Evolutionary conservation across 2,113 vertebrate genomes (phyloP).

Genomic region (Cyprinus carpio): DNA sequence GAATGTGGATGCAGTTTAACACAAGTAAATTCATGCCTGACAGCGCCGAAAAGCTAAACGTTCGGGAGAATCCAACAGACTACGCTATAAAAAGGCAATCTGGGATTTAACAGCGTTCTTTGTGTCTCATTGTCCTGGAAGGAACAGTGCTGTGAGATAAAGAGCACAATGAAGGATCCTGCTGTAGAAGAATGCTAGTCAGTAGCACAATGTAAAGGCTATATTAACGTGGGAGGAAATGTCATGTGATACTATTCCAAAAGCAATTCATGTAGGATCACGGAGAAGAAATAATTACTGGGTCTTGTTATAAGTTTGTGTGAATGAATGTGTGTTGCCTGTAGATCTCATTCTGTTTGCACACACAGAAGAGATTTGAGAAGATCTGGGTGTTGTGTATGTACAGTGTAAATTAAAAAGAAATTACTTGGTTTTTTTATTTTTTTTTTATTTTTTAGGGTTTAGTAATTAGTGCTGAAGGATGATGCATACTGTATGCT

Average conservation of each 20-base stretch:
- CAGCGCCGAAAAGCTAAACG: background rate
- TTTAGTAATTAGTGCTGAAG: background rate
- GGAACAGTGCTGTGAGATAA: background rate
- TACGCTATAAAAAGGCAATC: conserved; percentile 14
- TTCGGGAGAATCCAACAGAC: background rate
- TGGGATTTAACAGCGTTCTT: conserved; percentile 2
- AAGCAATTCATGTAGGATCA: background rate
- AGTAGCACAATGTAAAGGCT: conserved; percentile 6
- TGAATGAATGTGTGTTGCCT: background rate
- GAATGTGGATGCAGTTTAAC: background rate
- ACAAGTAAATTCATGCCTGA: conserved; percentile 2
- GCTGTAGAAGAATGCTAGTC: conserved; percentile 5
- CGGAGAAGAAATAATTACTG: background rate
- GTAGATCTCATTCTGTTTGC: background rate
- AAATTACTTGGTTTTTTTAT: background rate
- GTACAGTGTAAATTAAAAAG: background rate
- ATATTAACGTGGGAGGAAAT: background rate
- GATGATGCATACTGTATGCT: background rate
- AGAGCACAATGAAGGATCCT: background rate
- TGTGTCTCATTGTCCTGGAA: conserved; percentile 10
- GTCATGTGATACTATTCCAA: background rate
- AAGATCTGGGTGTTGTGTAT: background rate
- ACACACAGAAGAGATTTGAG: background rate
- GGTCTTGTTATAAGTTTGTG: background rate
- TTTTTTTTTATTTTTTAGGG: background rate